A percentile compares a stretch with the other conserved stretches of the same genome.
Conservation (phyloP, 64 coral and sea anemone species). For the Actinia equina region DNA sequence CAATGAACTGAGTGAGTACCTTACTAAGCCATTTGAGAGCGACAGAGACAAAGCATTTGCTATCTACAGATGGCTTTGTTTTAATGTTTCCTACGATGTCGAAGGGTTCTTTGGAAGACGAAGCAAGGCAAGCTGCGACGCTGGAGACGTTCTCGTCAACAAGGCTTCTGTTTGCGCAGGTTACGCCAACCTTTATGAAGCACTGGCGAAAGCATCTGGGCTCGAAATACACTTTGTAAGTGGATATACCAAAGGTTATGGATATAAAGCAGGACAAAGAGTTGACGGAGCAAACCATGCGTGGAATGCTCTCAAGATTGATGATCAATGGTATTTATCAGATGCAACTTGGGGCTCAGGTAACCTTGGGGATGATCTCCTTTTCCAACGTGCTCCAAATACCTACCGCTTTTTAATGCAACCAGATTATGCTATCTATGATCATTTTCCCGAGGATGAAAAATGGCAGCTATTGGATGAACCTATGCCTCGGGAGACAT, state of each 20-base stretch:
- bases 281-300: slow-evolving; percentile 40
- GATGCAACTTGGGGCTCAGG: slow-evolving; percentile 62
- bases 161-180: slow-evolving; percentile 36
- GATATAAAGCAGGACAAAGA: slow-evolving; percentile 39
- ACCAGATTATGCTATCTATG: slow-evolving; percentile 35
- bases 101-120: slow-evolving; percentile 52
- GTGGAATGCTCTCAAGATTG: slow-evolving; percentile 49
- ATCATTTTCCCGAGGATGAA: slow-evolving; percentile 31
- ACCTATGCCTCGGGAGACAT: slow-evolving; percentile 15
- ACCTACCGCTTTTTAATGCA: slow-evolving; percentile 35
- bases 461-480: slow-evolving; percentile 62
- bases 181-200: slow-evolving; percentile 42
- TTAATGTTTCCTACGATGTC: slow-evolving; percentile 48
- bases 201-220: slow-evolving; percentile 33
- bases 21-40: slow-evolving; percentile 47
- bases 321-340: slow-evolving; percentile 41
- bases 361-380: slow-evolving; percentile 20
- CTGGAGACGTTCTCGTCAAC: slow-evolving; percentile 36
- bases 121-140: neutral
- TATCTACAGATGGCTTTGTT: slow-evolving; percentile 50
- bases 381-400: slow-evolving; percentile 49
- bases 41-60: slow-evolving; percentile 67
- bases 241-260: slow-evolving; percentile 54
- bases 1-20: slow-evolving; percentile 69
- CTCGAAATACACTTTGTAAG: slow-evolving; percentile 19